Conservation (phyloP, 2,797 vertebrate species). For the Pantherophis vulpinus region DNA sequence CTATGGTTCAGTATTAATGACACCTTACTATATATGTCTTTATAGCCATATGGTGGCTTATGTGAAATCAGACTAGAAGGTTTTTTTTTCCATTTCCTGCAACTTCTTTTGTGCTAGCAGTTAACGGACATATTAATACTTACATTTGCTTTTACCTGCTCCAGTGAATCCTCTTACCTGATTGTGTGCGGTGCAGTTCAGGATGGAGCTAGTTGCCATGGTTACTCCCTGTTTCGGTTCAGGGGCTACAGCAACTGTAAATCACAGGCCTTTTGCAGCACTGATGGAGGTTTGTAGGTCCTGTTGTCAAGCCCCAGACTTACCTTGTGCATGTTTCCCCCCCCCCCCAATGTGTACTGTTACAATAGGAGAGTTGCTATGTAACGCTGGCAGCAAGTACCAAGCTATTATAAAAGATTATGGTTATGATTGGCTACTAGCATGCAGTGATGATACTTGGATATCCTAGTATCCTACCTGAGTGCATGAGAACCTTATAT, state of each 20-base stretch:
- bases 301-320: not conserved
- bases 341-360: not conserved
- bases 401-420: not conserved
- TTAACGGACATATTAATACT: not conserved
- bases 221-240: constrained; percentile 32
- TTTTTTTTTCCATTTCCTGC: not conserved
- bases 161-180: not conserved
- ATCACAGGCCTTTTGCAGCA: constrained; percentile 7
- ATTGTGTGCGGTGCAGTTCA: not conserved
- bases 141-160: not conserved
- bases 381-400: not conserved
- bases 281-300: not conserved
- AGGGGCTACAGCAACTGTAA: constrained; percentile 18
- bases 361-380: not conserved
- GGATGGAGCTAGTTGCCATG: constrained; percentile 25
- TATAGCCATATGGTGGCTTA: not conserved
- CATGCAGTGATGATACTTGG: not conserved
- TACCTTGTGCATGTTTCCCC: not conserved
- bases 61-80: not conserved
- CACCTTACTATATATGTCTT: not conserved
- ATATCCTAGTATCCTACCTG: not conserved
- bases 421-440: not conserved
- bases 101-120: not conserved
- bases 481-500: not conserved
- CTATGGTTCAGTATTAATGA: not conserved